Conservation (phyloP, 2,113 vertebrate genomes). For the Cyprinus carpio region DNA sequence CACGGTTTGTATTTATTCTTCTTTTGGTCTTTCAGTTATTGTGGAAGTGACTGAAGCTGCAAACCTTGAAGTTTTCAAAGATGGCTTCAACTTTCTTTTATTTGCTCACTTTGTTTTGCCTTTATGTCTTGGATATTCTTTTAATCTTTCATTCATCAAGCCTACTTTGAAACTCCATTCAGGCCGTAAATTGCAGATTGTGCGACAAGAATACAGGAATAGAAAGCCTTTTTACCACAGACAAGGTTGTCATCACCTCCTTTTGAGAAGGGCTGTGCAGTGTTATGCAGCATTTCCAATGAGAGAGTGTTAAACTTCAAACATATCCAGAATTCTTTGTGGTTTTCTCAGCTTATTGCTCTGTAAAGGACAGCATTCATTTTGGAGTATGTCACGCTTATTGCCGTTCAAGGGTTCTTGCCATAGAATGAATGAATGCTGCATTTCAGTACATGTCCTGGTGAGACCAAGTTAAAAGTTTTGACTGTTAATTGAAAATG, state of each 20-base stretch:
- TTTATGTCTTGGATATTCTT: not conserved
- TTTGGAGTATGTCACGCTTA: slow-evolving; percentile 10
- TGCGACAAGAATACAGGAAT: not conserved
- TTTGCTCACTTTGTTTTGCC: not conserved
- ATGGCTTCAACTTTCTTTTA: slow-evolving; percentile 36
- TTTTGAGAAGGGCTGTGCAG: slow-evolving; percentile 1
- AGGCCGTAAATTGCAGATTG: slow-evolving; percentile 33
- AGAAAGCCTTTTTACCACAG: slow-evolving; percentile 37
- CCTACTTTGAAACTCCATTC: slow-evolving; percentile 22
- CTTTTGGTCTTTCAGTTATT: slow-evolving; percentile 19
- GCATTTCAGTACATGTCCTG: not conserved
- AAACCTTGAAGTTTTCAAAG: slow-evolving; percentile 27
- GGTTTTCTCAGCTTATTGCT: slow-evolving; percentile 2
- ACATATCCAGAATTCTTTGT: slow-evolving; percentile 19
- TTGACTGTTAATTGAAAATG: not conserved
- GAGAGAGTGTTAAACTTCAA: slow-evolving; percentile 27
- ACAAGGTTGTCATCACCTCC: slow-evolving; percentile 39
- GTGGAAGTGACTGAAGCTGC: not conserved
- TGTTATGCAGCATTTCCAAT: slow-evolving; percentile 9
- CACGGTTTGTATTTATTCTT: not conserved
- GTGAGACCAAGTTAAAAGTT: not conserved
- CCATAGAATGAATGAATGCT: not conserved
- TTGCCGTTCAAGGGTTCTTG: not conserved
- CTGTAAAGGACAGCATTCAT: slow-evolving; percentile 14
- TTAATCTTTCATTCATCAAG: slow-evolving; percentile 33